These are phyloP conservation scores for Rosalia funebris DNA, from an alignment of 2,888 invertebrate species.

Conservation along the genomic window DNA sequence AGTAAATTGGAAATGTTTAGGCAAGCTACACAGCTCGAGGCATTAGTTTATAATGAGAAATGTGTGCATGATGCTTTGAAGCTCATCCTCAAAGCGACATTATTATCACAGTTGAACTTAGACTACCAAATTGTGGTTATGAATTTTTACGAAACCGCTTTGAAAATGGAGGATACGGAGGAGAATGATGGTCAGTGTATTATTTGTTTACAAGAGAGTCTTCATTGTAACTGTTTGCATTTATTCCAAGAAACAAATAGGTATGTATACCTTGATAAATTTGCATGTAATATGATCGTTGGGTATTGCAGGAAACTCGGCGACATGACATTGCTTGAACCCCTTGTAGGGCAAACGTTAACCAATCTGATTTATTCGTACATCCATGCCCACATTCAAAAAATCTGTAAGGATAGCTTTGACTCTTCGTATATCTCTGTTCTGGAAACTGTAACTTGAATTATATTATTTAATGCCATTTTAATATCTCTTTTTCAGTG, in stretches of 20 bases:
- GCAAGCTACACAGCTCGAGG: constrained; percentile 63
- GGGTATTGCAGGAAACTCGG: constrained; percentile 68
- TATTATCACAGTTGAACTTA: constrained; percentile 77
- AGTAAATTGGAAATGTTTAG: constrained; percentile 68
- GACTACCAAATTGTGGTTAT: constrained; percentile 76
- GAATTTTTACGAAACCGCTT: constrained; percentile 81
- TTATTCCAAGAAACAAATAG: constrained; percentile 82
- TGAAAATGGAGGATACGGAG: constrained; percentile 64
- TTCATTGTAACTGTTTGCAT: constrained; percentile 69
- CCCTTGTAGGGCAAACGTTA: constrained; percentile 85
- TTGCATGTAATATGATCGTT: neutral
- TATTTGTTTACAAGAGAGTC: constrained; percentile 76
- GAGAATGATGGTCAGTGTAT: constrained; percentile 70
- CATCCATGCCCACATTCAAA: constrained; percentile 85
- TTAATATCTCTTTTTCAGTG: constrained; percentile 68
- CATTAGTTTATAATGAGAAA: constrained; percentile 67
- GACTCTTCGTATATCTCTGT: constrained; percentile 82
- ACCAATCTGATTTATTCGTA: constrained; percentile 84
- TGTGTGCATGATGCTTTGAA: constrained; percentile 71
- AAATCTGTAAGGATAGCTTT: constrained; percentile 86
- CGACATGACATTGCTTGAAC: constrained; percentile 81
- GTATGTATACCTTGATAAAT: constrained; percentile 58
- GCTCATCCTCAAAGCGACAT: constrained; percentile 71
- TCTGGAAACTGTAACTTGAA: constrained; percentile 72
- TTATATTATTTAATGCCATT: constrained; percentile 3